These are phyloP conservation scores for Ascidia mentula DNA, from an alignment of 23 tunicate genomes.

Conservation along the genomic window DNA sequence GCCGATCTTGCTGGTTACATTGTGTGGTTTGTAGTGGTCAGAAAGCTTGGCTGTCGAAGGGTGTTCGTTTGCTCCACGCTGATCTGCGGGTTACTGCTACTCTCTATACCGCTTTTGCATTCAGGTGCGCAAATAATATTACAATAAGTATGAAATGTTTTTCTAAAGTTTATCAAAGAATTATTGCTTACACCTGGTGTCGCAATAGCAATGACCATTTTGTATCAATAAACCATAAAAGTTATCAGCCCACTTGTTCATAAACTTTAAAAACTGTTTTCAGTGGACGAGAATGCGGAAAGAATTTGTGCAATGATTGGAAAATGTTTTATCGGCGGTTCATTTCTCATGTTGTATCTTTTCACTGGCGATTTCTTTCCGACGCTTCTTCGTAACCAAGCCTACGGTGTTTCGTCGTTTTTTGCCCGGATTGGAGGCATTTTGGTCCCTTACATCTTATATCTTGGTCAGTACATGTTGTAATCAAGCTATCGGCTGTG, in stretches of 20 bases:
- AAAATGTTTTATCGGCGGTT: conserved; percentile 7
- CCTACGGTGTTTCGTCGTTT: conserved; percentile 23
- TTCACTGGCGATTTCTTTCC: conserved; percentile 23
- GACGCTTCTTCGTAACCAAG: conserved; percentile 11
- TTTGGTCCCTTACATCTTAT: conserved; percentile 2
- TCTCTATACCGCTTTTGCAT: not conserved
- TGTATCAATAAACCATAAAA: too few species aligned
- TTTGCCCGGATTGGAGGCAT: conserved; percentile 8
- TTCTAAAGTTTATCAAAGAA: too few species aligned
- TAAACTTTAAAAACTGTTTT: too few species aligned
- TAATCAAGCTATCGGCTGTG: too few species aligned
- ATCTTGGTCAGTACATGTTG: conserved; percentile 11
- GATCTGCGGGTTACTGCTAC: not conserved
- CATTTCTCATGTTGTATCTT: not conserved
- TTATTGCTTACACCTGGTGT: too few species aligned
- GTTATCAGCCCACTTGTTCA: too few species aligned
- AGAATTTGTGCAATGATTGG: conserved; percentile 7
- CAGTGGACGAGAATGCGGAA: not conserved
- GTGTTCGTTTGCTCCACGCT: not conserved
- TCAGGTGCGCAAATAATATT: too few species aligned
- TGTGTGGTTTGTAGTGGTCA: not conserved
- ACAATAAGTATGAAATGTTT: too few species aligned
- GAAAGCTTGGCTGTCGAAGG: conserved; percentile 12
- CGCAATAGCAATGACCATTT: too few species aligned
- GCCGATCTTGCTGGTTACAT: conserved; percentile 12